Evolutionary conservation across 2,888 invertebrate species (phyloP).

Genomic region (Andrena trimmerana): DNA sequence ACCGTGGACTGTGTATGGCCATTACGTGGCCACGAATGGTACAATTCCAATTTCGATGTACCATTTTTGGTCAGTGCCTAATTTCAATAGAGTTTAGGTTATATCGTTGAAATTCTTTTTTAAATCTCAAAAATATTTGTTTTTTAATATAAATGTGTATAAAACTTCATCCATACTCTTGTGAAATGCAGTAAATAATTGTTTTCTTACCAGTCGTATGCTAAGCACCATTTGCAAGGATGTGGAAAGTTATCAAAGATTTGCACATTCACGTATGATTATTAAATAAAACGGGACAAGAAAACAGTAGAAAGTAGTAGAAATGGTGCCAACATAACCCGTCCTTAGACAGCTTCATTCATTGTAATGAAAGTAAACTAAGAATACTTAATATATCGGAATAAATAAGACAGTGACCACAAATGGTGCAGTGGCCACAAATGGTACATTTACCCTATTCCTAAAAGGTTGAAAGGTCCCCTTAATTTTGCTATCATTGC

Average conservation of each 20-base stretch:
- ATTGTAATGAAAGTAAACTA: no score
- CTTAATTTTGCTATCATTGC: no score
- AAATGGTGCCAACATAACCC: no score
- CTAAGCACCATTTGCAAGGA: background rate
- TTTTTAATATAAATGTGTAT: background rate
- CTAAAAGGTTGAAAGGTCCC: no score
- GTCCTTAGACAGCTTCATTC: no score
- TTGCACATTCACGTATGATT: background rate
- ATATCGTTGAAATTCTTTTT: background rate
- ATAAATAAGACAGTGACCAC: no score
- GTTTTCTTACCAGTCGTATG: background rate
- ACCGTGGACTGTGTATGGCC: background rate
- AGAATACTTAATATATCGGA: no score
- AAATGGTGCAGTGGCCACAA: no score
- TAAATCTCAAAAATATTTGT: background rate
- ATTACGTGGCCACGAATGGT: background rate
- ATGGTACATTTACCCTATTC: no score
- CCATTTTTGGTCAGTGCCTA: conserved; percentile 1
- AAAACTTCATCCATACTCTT: background rate
- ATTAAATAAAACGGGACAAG: background rate
- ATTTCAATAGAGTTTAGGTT: background rate
- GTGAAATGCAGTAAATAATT: no score
- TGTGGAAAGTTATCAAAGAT: background rate
- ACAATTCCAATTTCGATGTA: background rate
- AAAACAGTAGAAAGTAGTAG: no score